A percentile compares a stretch with the other conserved stretches of the same genome.
phyloP scores from a whole-genome alignment of 2,888 invertebrate genomes.

The Pterobdella sp. region DNA sequence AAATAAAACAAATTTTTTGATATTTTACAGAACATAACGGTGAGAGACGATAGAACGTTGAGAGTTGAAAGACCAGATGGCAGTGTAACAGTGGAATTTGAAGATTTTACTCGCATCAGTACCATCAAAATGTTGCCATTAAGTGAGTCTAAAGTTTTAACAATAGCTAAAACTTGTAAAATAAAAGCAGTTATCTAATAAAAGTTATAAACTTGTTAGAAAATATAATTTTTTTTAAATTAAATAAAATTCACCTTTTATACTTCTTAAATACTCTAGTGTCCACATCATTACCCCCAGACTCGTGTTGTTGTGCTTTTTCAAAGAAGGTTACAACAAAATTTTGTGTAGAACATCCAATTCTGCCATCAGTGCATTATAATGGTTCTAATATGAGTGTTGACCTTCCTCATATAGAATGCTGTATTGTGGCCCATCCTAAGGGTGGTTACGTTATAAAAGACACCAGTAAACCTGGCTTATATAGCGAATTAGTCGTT shows the following conservation, averaged over 20 bases:
- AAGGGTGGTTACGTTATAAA: constrained; percentile 16
- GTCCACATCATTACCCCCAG: constrained; percentile 1
- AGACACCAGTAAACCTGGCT: background rate
- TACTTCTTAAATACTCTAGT: background rate
- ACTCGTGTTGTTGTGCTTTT: constrained; percentile 10
- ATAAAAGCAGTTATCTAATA: too few relatives aligned
- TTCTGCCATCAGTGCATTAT: background rate
- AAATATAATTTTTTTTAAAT: too few relatives aligned
- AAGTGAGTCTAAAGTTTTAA: background rate
- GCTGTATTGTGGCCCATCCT: background rate
- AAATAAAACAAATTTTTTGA: too few relatives aligned
- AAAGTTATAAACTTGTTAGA: too few relatives aligned
- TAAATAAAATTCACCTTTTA: background rate
- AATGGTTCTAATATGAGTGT: background rate
- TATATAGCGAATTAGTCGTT: background rate
- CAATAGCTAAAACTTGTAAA: too few relatives aligned
- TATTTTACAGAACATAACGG: constrained; percentile 48
- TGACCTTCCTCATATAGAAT: background rate
- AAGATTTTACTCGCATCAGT: constrained; percentile 51
- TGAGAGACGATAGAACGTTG: constrained; percentile 49
- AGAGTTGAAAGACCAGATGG: constrained; percentile 48
- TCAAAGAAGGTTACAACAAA: constrained; percentile 14
- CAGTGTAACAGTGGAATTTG: constrained; percentile 48
- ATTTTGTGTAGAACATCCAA: constrained; percentile 14
- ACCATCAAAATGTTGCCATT: constrained; percentile 40